These are phyloP conservation scores for Bryconaethiops microstoma DNA, from an alignment of 2,797 vertebrate genomes.

Conservation along the genomic window DNA sequence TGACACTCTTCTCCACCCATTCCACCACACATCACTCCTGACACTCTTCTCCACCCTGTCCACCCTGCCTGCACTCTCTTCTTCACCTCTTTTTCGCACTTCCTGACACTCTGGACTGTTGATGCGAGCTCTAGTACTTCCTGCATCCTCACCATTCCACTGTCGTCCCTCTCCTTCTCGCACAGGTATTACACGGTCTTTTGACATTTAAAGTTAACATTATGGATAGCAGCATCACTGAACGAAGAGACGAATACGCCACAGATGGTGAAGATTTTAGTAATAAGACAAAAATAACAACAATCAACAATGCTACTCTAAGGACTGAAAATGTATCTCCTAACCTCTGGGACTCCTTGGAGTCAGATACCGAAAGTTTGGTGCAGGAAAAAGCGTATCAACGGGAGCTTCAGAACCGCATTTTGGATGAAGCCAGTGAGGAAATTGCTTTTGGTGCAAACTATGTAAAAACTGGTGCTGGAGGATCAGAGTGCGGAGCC, in stretches of 20 bases:
- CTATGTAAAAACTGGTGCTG: conserved; percentile 27
- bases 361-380: conserved; percentile 73
- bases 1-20: no score
- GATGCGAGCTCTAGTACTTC: no score
- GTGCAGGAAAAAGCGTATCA: conserved; percentile 64
- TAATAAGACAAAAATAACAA: conserved; percentile 29
- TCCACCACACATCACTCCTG: no score
- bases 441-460: neutral
- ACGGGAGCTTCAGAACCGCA: conserved; percentile 55
- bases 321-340: conserved; percentile 8
- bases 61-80: no score
- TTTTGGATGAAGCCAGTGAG: neutral
- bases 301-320: conserved; percentile 22
- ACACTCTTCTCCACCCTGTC: no score
- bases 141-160: no score
- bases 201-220: neutral
- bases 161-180: no score
- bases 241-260: conserved; percentile 19
- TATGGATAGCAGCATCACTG: conserved; percentile 9
- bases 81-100: no score
- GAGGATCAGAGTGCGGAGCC: conserved; percentile 24
- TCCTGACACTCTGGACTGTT: no score
- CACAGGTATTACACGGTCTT: no score
- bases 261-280: neutral
- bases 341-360: conserved; percentile 67